These are phyloP conservation scores for Arctopsyche grandis DNA, from an alignment of 1,140 invertebrate species.

Conservation along the genomic window DNA sequence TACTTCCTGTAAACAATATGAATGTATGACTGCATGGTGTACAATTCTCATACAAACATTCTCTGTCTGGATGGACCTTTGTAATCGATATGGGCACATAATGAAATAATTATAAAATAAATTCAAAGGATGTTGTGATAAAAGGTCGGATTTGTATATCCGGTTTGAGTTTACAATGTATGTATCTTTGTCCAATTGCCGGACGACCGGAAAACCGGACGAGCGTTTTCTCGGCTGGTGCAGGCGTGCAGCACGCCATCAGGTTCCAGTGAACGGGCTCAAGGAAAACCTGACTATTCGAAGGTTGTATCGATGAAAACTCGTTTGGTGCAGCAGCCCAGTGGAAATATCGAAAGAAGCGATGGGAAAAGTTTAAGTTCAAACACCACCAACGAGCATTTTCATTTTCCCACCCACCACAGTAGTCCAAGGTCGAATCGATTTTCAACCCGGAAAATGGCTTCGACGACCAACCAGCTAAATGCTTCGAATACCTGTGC, in stretches of 20 bases:
- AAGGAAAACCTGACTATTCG: conserved; percentile 32
- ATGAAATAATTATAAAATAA: too few relatives aligned
- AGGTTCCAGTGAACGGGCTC: conserved; percentile 35
- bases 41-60: too few relatives aligned
- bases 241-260: background rate
- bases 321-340: conserved; percentile 12
- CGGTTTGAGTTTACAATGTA: background rate
- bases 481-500: too few relatives aligned
- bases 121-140: background rate
- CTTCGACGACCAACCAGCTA: too few relatives aligned
- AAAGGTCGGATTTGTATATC: background rate
- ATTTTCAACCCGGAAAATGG: too few relatives aligned
- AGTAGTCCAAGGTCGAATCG: background rate
- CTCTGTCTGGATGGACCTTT: too few relatives aligned
- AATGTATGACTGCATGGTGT: too few relatives aligned
- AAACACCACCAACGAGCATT: background rate
- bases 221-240: background rate
- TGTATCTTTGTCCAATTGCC: background rate
- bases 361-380: conserved; percentile 44
- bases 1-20: too few relatives aligned
- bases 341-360: background rate
- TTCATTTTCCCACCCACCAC: background rate
- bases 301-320: conserved; percentile 40
- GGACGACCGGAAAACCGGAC: background rate
- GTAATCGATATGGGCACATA: too few relatives aligned